A percentile compares a stretch with the other conserved stretches of the same genome.
Conservation (phyloP, 2,888 invertebrate species). For the Brachypterus glaber region DNA sequence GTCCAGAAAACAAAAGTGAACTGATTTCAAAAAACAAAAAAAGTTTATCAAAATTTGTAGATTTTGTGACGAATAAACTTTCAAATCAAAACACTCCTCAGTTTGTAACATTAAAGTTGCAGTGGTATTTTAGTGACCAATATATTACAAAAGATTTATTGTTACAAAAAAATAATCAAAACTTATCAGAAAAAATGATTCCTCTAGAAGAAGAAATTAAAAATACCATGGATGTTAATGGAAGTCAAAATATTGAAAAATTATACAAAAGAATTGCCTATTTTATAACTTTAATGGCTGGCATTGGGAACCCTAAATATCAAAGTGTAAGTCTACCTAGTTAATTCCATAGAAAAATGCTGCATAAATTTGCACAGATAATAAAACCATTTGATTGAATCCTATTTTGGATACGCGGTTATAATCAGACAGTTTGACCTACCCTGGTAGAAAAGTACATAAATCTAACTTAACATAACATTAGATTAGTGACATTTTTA, state of each 20-base stretch:
- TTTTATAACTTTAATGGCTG: slow-evolving; percentile 1
- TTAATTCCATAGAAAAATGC: neutral
- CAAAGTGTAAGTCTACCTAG: neutral
- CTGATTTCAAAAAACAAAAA: neutral
- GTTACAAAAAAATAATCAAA: neutral
- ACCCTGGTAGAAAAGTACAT: no score
- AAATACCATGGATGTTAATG: neutral
- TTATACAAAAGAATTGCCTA: neutral
- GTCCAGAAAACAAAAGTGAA: neutral
- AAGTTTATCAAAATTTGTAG: neutral
- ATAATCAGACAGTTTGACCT: no score
- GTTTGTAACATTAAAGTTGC: neutral
- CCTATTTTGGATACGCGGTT: no score
- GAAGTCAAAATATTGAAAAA: neutral
- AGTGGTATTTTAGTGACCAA: neutral
- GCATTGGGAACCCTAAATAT: neutral
- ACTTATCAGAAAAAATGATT: neutral
- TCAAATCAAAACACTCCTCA: neutral
- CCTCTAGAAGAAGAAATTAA: neutral
- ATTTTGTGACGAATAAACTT: neutral
- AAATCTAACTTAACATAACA: no score
- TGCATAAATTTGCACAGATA: no score
- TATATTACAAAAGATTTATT: neutral
- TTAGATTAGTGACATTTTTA: no score
- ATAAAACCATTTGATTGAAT: no score